Conservation (phyloP, 2,113 vertebrate genomes). For the Mola mola region DNA sequence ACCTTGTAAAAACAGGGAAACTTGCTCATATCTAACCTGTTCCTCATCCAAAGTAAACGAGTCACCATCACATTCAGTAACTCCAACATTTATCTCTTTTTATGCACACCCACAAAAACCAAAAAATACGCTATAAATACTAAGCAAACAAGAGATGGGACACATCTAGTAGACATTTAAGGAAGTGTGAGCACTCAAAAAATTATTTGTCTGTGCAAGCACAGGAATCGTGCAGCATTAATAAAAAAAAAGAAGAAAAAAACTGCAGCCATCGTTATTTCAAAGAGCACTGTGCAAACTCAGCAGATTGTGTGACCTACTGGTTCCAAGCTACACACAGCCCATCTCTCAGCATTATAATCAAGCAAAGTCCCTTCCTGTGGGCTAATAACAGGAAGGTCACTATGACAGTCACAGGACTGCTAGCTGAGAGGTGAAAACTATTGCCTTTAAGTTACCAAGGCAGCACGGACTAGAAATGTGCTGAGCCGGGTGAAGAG, state of each 20-base stretch:
- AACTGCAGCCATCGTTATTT: constrained; percentile 48
- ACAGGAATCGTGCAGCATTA: constrained; percentile 44
- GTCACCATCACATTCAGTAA: constrained; percentile 14
- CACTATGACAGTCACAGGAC: constrained; percentile 54
- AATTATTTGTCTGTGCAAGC: constrained; percentile 16
- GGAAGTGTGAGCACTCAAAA: constrained; percentile 51
- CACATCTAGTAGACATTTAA: constrained; percentile 12
- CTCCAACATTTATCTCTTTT: background rate
- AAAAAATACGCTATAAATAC: background rate
- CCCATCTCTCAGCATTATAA: constrained; percentile 59
- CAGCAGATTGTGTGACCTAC: constrained; percentile 58
- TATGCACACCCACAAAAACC: constrained; percentile 9
- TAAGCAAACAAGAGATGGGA: background rate
- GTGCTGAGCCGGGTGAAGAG: constrained; percentile 18
- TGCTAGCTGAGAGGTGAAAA: constrained; percentile 35
- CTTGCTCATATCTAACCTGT: background rate
- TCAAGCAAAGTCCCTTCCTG: constrained; percentile 68
- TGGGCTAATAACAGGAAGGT: constrained; percentile 54
- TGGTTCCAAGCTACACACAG: constrained; percentile 71
- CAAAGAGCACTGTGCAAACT: constrained; percentile 52
- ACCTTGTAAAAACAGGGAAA: background rate
- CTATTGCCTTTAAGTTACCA: constrained; percentile 13
- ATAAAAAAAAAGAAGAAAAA: constrained; percentile 6
- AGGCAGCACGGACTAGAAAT: background rate
- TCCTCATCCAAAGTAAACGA: constrained; percentile 28